Base-by-base conservation (phyloP, 2,113 vertebrate species). In the Dicaeum eximium region DNA sequence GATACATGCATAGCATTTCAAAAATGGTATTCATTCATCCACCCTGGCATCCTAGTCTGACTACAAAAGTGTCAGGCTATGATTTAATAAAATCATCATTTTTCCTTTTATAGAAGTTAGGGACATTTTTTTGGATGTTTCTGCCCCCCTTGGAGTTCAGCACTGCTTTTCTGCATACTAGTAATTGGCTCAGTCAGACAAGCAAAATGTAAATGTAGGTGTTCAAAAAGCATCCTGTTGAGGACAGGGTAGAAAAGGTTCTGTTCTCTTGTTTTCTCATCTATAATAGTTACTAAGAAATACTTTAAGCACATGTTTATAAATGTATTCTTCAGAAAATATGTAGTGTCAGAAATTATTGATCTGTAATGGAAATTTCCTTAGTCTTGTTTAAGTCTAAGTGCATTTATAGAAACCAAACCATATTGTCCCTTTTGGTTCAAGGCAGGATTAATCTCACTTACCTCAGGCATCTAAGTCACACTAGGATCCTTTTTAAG, bases 181-280 rank as follows among this genome's bases (percentile, higher is more conserved):
- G 88, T 89, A 95, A 94, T 78, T 88, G 95, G 78, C 53, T 93
- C 56, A 77, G 88, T 90, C 91, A 86, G 87, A 65, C 87, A 92
- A 80, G 91, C 58, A 93, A 94, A 96, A 97, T 88, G 71, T 72
- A 94, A 95, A 93, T 80, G 65, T 70, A 40, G 53, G 20, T 56
- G 70, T 66, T 95, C 51, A 97, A 83, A 83, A 97, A 95, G 94
- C 79, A 90, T 87, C 70, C 80, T 88, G 31, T 82, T 88, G 86
- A 93, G 66, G 69, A 66, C 51, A 88, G 30, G 3, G 18, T 45
- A 13, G 69, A 64, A 45, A 60, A 51, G 24, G 38, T 77, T 48
- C 51, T 51, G 10, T 38, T 94, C 66, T 90, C 47, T 83, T 90
- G 50, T 84, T 72, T 93, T 86, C 21, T 58, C 9, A 38, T 50